A percentile compares a stretch with the other conserved stretches of the same genome.
These are phyloP conservation scores for Phalacrocorax carbo DNA, from an alignment of 2,113 vertebrate genomes.

Conservation along the genomic window DNA sequence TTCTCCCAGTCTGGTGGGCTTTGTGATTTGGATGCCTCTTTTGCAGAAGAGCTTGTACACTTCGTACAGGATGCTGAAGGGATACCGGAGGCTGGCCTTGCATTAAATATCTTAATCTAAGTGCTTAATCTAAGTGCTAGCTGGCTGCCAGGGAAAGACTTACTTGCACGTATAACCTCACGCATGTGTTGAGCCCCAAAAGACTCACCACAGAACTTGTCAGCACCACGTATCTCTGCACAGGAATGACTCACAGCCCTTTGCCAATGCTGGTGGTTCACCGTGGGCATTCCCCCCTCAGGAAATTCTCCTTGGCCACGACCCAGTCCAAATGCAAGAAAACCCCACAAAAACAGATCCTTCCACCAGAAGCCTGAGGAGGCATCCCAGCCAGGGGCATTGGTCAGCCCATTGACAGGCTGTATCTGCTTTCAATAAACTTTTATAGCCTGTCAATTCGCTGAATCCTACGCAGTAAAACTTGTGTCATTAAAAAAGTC, in stretches of 20 bases:
- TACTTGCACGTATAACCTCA: rapidly evolving
- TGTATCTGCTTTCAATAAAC: constrained; percentile 66
- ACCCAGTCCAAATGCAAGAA: rapidly evolving
- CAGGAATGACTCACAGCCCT: rapidly evolving
- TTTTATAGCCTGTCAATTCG: constrained; percentile 64
- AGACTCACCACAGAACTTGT: not conserved
- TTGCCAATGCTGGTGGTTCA: not conserved
- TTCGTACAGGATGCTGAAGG: rapidly evolving
- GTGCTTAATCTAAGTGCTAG: not conserved
- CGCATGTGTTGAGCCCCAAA: not conserved
- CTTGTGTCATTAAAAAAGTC: constrained; percentile 39
- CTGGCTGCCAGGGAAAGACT: not conserved
- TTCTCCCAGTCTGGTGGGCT: not conserved
- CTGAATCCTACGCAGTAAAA: constrained; percentile 53
- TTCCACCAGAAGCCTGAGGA: not conserved
- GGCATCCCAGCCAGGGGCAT: constrained; percentile 4
- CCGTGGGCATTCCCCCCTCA: rapidly evolving
- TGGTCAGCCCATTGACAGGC: not conserved
- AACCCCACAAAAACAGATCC: not conserved
- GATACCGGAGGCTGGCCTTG: too few species aligned
- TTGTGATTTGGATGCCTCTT: not conserved
- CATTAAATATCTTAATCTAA: not conserved
- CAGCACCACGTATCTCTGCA: not conserved
- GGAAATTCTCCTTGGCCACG: rapidly evolving
- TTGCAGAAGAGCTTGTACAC: rapidly evolving